phyloP scores from a whole-genome alignment of 2,888 invertebrate genomes.

The Adelognathus sp. region DNA sequence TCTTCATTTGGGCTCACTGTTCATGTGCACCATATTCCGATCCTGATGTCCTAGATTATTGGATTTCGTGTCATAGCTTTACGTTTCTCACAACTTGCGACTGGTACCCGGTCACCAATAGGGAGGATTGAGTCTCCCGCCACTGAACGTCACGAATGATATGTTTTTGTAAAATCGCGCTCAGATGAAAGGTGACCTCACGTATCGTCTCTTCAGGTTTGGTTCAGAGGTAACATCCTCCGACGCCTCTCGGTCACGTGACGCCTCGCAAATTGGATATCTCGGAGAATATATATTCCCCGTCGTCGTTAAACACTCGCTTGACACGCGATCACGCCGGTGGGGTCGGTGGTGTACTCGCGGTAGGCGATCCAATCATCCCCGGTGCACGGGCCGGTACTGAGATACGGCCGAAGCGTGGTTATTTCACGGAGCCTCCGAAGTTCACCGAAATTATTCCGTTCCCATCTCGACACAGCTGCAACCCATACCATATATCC shows the following conservation, averaged over 20 bases:
- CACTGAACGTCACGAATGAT: background rate
- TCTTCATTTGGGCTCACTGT: too few relatives aligned
- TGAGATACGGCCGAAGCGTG: background rate
- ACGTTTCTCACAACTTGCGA: too few relatives aligned
- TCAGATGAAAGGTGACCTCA: constrained; percentile 4
- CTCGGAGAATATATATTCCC: constrained; percentile 62
- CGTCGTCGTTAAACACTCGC: constrained; percentile 61
- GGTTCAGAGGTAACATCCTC: constrained; percentile 22
- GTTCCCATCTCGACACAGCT: constrained; percentile 20
- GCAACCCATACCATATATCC: constrained; percentile 29
- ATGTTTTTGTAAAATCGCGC: background rate
- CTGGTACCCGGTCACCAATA: background rate
- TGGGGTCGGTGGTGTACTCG: constrained; percentile 17
- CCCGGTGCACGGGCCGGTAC: constrained; percentile 2
- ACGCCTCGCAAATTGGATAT: constrained; percentile 64
- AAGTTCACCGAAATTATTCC: constrained; percentile 35
- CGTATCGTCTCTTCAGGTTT: constrained; percentile 10
- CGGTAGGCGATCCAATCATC: constrained; percentile 23
- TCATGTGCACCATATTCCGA: too few relatives aligned
- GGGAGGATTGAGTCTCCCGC: background rate
- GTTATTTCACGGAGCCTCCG: constrained; percentile 16
- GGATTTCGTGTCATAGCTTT: too few relatives aligned
- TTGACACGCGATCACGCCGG: constrained; percentile 59
- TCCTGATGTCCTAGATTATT: too few relatives aligned
- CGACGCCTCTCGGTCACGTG: constrained; percentile 40